A percentile compares a stretch with the other conserved stretches of the same genome.
Conservation (phyloP, 2,888 invertebrate genomes). For the Clivina fossor region DNA sequence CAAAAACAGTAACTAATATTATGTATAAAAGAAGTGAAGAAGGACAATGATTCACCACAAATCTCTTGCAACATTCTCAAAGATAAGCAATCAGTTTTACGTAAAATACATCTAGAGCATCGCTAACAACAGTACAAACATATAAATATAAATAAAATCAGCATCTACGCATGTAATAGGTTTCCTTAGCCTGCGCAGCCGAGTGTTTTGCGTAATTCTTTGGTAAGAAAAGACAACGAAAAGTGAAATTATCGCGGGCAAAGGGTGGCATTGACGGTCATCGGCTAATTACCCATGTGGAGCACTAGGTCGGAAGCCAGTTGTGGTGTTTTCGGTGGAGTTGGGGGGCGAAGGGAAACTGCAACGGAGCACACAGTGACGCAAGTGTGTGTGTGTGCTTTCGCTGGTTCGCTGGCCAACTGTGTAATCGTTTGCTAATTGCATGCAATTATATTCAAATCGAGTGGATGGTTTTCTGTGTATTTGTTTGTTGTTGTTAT, state of each 20-base stretch:
- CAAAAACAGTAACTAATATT: too few relatives aligned
- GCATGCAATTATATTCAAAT: slow-evolving; percentile 53
- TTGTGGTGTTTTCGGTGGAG: not conserved
- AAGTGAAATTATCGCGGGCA: slow-evolving; percentile 48
- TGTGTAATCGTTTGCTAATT: slow-evolving; percentile 53
- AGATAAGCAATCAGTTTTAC: too few relatives aligned
- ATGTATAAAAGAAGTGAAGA: too few relatives aligned
- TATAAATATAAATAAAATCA: too few relatives aligned
- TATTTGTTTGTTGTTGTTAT: slow-evolving; percentile 15
- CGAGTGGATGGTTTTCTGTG: slow-evolving; percentile 46
- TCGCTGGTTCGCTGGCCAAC: slow-evolving; percentile 49
- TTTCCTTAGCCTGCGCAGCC: too few relatives aligned
- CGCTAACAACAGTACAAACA: too few relatives aligned
- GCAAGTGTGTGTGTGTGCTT: slow-evolving; percentile 10
- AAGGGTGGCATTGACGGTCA: slow-evolving; percentile 40
- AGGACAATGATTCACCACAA: too few relatives aligned
- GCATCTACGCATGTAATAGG: too few relatives aligned
- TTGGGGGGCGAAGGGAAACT: not conserved
- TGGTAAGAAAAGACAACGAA: slow-evolving; percentile 44
- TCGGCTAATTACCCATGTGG: slow-evolving; percentile 48
- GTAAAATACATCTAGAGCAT: too few relatives aligned
- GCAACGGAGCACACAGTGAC: not conserved
- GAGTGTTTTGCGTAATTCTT: too few relatives aligned
- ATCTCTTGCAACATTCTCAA: too few relatives aligned
- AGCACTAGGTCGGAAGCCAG: slow-evolving; percentile 52